A percentile compares a stretch with the other conserved stretches of the same genome.
Conservation (phyloP, 37 sponge, comb jelly and placozoan species). For the Ephydatia muelleri region DNA sequence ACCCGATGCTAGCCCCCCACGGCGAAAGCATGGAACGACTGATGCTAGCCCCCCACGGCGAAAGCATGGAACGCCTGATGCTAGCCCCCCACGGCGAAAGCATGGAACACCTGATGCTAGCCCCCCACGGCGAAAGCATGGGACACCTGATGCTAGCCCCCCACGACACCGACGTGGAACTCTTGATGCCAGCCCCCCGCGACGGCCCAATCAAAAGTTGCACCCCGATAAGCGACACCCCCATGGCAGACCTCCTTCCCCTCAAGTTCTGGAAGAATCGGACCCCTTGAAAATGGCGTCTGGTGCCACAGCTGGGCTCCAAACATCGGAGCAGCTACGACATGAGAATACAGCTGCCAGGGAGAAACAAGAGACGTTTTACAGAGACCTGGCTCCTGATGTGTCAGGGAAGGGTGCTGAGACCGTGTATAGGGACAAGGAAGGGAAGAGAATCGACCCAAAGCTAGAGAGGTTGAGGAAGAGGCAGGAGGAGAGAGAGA, state of each 20-base stretch:
- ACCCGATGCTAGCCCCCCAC: constrained; percentile 30
- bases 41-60: not conserved
- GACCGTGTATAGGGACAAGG: constrained; percentile 88
- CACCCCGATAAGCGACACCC: too few relatives aligned
- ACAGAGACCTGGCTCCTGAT: constrained; percentile 31
- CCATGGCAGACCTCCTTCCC: not conserved
- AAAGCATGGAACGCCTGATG: not conserved
- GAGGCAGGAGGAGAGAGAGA: constrained; percentile 66
- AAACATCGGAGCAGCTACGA: constrained; percentile 25
- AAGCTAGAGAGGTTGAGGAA: constrained; percentile 59
- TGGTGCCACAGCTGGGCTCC: constrained; percentile 63
- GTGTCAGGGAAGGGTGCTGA: constrained; percentile 55
- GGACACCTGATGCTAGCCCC: constrained; percentile 3
- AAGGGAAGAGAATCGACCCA: constrained; percentile 75
- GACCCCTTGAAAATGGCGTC: constrained; percentile 12
- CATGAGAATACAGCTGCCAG: constrained; percentile 18
- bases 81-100: not conserved
- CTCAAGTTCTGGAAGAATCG: not conserved
- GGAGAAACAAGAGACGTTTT: constrained; percentile 10
- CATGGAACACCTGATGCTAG: not conserved
- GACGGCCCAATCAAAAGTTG: too few relatives aligned
- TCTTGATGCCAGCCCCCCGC: not conserved
- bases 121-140: not conserved
- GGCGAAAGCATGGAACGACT: not conserved
- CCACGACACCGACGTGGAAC: not conserved